Conservation (phyloP, 2,888 invertebrate species). For the Malthinus seriepunctatus region DNA sequence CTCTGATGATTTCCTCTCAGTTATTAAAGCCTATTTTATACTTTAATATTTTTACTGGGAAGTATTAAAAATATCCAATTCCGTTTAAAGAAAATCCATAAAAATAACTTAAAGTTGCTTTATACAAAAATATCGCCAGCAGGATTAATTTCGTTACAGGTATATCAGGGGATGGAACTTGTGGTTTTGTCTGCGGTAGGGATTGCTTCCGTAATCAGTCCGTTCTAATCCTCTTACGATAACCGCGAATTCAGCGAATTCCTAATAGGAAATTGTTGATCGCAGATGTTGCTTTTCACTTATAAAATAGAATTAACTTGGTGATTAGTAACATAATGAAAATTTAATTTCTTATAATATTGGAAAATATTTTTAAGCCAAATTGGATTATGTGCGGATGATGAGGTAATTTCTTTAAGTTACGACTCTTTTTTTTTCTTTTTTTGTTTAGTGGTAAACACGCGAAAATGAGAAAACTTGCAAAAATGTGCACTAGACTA, state of each 20-base stretch:
- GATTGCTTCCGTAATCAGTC: conserved; percentile 42
- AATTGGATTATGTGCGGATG: neutral
- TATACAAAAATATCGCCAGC: conserved; percentile 1
- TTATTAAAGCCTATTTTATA: too few species aligned
- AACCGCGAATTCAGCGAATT: conserved; percentile 28
- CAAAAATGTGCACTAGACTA: too few species aligned
- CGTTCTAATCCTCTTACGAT: conserved; percentile 39
- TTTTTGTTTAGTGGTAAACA: too few species aligned
- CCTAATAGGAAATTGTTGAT: conserved; percentile 15
- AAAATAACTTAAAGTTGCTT: too few species aligned
- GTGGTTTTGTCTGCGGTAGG: conserved; percentile 34
- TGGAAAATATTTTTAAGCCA: conserved; percentile 1
- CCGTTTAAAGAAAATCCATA: too few species aligned
- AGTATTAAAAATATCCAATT: too few species aligned
- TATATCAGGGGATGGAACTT: conserved; percentile 25
- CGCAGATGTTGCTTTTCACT: conserved; percentile 20
- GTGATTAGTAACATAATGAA: conserved; percentile 12
- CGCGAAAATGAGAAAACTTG: too few species aligned
- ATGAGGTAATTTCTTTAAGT: neutral
- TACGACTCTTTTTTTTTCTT: neutral
- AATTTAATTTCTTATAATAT: conserved; percentile 16
- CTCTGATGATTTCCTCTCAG: too few species aligned
- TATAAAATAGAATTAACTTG: conserved; percentile 16
- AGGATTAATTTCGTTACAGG: conserved; percentile 28
- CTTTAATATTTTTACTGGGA: too few species aligned